Evolutionary conservation across 2,113 vertebrate genomes (phyloP).

Genomic region (Clarias batrachus): DNA sequence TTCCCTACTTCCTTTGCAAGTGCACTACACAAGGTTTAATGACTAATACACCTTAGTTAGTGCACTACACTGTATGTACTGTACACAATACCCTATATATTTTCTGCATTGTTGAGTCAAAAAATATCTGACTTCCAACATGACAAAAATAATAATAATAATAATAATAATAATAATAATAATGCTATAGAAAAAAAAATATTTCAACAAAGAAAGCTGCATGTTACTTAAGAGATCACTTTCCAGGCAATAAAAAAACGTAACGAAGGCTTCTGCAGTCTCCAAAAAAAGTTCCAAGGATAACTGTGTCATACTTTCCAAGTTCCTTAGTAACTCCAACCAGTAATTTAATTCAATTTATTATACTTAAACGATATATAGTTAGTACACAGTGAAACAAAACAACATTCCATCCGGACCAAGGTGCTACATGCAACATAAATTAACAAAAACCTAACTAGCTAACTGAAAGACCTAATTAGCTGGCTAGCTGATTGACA

Average conservation of each 20-base stretch:
- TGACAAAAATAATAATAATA: background rate
- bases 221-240: background rate
- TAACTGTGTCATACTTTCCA: background rate
- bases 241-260: background rate
- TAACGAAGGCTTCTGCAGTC: background rate
- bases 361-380: too few relatives aligned
- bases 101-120: background rate
- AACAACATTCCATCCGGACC: too few relatives aligned
- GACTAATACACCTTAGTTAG: conserved; percentile 20
- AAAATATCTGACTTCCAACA: background rate
- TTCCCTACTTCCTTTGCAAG: conserved; percentile 28
- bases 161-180: background rate
- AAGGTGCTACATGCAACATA: too few relatives aligned
- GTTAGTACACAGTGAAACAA: too few relatives aligned
- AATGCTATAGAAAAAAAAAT: background rate
- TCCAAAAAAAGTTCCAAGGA: background rate
- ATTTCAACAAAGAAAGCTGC: background rate
- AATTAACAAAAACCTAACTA: too few relatives aligned
- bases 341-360: too few relatives aligned
- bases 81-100: background rate
- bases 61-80: background rate
- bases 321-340: background rate
- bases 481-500: too few relatives aligned
- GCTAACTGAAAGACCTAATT: too few relatives aligned
- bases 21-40: conserved; percentile 24